Conservation (phyloP, 1,140 invertebrate species). For the Hormaphis cornu region DNA sequence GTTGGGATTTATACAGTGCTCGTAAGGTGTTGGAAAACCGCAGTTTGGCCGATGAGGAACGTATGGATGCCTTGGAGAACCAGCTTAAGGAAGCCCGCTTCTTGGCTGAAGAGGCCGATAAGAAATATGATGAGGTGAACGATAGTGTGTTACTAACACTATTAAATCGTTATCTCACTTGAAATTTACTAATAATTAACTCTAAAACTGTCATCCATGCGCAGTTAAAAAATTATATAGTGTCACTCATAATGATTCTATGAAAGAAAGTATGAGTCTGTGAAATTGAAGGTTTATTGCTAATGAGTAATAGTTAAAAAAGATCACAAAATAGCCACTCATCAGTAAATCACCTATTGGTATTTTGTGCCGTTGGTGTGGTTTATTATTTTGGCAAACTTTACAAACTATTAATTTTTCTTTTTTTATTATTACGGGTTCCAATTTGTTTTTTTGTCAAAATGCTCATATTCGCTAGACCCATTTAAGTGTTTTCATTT, state of each 20-base stretch:
- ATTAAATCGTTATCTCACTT: constrained; percentile 32
- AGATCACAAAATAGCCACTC: background rate
- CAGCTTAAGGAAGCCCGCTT: constrained; percentile 99
- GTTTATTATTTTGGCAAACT: background rate
- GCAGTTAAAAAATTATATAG: background rate
- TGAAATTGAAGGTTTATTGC: background rate
- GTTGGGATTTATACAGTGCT: constrained; percentile 29
- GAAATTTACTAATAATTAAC: constrained; percentile 21
- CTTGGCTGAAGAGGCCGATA: constrained; percentile 99
- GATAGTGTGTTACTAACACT: constrained; percentile 33
- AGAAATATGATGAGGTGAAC: constrained; percentile 99
- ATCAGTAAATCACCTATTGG: background rate
- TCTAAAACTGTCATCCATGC: background rate
- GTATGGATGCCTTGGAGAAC: constrained; percentile 97
- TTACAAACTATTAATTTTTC: background rate
- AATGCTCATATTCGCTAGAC: background rate
- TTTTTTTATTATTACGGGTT: background rate
- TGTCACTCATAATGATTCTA: background rate
- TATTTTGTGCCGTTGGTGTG: background rate
- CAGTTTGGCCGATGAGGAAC: constrained; percentile 98
- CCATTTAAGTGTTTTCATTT: background rate
- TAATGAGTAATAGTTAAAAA: constrained; percentile 1
- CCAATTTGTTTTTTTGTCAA: background rate
- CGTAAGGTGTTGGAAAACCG: constrained; percentile 99
- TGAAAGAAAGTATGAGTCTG: background rate